A percentile compares a stretch with the other conserved stretches of the same genome.
phyloP scores from a whole-genome alignment of 2,888 invertebrate genomes.

The Agrotis clavis region DNA sequence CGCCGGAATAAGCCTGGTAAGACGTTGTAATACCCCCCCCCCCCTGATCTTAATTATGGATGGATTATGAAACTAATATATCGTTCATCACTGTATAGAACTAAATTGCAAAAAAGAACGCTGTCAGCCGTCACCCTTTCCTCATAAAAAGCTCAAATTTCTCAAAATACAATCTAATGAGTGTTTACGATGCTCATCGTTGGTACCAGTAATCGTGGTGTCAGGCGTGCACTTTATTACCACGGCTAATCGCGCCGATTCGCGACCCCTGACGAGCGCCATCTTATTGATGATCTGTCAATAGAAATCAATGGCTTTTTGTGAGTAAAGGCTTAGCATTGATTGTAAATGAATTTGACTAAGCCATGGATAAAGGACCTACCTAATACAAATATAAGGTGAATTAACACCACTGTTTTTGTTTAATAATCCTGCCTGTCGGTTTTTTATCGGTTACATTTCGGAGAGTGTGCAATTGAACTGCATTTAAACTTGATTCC shows the following conservation, averaged over 20 bases:
- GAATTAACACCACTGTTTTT: too few relatives aligned
- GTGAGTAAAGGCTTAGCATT: conserved; percentile 43
- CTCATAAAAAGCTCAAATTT: conserved; percentile 1
- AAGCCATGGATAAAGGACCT: neutral
- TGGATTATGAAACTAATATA: too few relatives aligned
- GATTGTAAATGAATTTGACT: conserved; percentile 35
- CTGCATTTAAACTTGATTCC: too few relatives aligned
- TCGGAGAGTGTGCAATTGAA: too few relatives aligned
- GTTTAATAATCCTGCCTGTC: too few relatives aligned
- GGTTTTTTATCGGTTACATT: too few relatives aligned
- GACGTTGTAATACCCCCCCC: too few relatives aligned
- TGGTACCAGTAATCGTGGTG: conserved; percentile 81
- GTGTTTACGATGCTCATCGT: conserved; percentile 66
- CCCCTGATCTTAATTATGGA: too few relatives aligned
- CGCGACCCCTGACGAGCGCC: conserved; percentile 66
- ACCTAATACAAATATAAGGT: too few relatives aligned
- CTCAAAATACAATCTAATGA: conserved; percentile 80
- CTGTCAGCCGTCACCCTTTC: conserved; percentile 23
- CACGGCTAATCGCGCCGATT: conserved; percentile 76
- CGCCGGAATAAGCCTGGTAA: too few relatives aligned
- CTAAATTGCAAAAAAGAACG: neutral
- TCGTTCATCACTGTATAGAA: neutral
- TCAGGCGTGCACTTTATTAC: conserved; percentile 89
- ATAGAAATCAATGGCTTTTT: conserved; percentile 67
- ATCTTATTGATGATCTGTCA: conserved; percentile 80